Evolutionary conservation across 2,113 vertebrate species (phyloP), one percentile per base, ranked within the genome.

Genomic region (Aphyosemion australe): DNA sequence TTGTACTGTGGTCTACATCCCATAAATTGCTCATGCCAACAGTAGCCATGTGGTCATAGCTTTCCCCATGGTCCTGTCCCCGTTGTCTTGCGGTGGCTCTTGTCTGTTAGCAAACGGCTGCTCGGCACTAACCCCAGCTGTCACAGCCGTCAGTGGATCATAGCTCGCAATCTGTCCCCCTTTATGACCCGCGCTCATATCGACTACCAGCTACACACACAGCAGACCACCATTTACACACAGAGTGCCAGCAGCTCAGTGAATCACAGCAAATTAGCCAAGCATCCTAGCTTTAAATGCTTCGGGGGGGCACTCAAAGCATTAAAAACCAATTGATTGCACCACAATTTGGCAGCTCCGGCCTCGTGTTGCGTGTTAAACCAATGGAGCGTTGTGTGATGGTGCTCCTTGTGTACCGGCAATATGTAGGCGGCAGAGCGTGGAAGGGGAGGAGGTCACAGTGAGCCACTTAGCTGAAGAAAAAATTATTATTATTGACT

Each of bases 241-340:
- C 72, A 59, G 61, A 42, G 57, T 16, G 74, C 84, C 62, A 78
- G 68, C 66, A 83, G 70, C 67, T 84, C 85, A 79, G 51, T 79
- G 80, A 84, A 82, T 84, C 82, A 68, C 81, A 71, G 81, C 78
- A 82, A 89, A 87, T 85, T 82, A 87, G 85, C 80, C 68, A 67
- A 81, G 81, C 83, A 19, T 79, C 76, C 71, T 78, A 72, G 71
- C 72, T 69, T 69, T 61, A 57, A 59, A 77, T 78, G 79, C 81
- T 79, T 69, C 2, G 18, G 26, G 45, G 80, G 87, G 82, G 61
- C 74, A 49, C 76, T 85, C 78, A 53, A 64, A 76, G 72, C 78
- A 87, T 88, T 87, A 86, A 87, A 84, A 86, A 76, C 69, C 87
- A 73, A 89, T 87, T 88, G 88, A 87, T 91, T 89, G 87, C 73